Conservation (phyloP, 2,797 vertebrate species). For the Poliocrania exsul region DNA sequence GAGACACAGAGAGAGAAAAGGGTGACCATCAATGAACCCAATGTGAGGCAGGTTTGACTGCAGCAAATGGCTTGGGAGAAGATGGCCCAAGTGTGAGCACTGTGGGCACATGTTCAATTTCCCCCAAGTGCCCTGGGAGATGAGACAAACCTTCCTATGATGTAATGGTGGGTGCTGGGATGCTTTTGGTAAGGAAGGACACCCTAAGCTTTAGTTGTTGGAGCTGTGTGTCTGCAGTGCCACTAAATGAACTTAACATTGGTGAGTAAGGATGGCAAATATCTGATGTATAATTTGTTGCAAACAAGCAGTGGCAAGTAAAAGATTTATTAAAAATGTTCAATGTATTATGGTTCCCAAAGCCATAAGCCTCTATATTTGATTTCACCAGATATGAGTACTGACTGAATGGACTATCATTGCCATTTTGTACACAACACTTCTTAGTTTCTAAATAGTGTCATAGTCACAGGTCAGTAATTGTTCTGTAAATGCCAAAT, state of each 20-base stretch:
- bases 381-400: background rate
- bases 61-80: background rate
- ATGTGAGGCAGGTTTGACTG: background rate
- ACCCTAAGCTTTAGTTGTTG: background rate
- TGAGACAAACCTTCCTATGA: background rate
- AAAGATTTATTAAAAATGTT: rapidly evolving
- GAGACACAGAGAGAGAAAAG: background rate
- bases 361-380: background rate
- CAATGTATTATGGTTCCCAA: background rate
- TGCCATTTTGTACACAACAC: background rate
- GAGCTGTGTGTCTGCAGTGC: background rate
- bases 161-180: rapidly evolving
- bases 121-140: background rate
- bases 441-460: background rate
- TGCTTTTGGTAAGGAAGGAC: rapidly evolving
- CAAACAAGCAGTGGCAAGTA: background rate
- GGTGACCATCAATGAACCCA: background rate
- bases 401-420: background rate
- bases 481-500: background rate
- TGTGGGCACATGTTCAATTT: background rate
- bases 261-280: background rate
- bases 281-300: background rate
- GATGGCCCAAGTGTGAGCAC: background rate
- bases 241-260: background rate
- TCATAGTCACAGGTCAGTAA: background rate